phyloP scores from a whole-genome alignment of 1,140 invertebrate genomes.

The Myzus persicae region DNA sequence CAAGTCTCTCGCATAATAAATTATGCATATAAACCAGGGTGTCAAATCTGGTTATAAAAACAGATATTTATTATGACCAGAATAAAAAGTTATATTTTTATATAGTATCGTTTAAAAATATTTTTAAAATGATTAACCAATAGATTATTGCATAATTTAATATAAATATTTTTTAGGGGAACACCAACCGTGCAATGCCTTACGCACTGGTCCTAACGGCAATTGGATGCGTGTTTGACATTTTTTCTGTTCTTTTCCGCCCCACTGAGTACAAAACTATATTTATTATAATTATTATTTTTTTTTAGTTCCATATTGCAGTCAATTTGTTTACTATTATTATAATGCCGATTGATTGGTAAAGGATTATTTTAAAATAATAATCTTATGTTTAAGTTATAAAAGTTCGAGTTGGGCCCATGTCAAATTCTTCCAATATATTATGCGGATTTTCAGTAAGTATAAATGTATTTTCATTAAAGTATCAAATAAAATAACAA shows the following conservation, averaged over 20 bases:
- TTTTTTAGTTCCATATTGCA: not conserved
- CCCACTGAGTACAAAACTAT: not conserved
- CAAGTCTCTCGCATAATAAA: not conserved
- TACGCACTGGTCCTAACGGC: not conserved
- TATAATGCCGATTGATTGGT: not conserved
- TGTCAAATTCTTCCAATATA: not conserved
- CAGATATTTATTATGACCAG: too few species aligned
- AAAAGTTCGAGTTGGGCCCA: not conserved
- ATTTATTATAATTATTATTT: not conserved
- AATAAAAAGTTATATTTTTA: too few species aligned
- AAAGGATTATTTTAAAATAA: not conserved
- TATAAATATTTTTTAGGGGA: not conserved
- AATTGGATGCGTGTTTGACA: not conserved
- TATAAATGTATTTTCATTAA: too few species aligned
- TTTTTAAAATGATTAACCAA: not conserved
- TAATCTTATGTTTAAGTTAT: not conserved
- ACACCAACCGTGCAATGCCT: not conserved
- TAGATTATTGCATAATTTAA: not conserved
- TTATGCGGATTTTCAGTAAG: not conserved
- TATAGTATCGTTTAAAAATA: not conserved
- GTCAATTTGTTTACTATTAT: not conserved
- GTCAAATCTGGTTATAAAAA: too few species aligned
- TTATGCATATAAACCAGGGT: not conserved
- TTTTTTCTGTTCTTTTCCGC: not conserved
- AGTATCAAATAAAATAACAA: not conserved